A percentile compares a stretch with the other conserved stretches of the same genome.
Evolutionary conservation across 2,797 vertebrate genomes (phyloP).

Genomic region (Anas bernieri): DNA sequence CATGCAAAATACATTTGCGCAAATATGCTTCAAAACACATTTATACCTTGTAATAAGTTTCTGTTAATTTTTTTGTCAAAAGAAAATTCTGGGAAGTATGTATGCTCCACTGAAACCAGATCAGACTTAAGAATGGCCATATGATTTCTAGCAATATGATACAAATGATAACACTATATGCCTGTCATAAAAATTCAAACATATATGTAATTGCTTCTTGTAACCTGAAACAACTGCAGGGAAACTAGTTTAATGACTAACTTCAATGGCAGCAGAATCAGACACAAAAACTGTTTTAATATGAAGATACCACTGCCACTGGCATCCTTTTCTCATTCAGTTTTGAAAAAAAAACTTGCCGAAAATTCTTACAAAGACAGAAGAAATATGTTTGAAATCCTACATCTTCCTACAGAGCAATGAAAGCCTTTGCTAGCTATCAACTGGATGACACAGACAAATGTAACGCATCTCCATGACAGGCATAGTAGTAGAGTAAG

Average conservation of each 20-base stretch:
- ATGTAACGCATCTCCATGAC: not conserved
- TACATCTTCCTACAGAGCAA: not conserved
- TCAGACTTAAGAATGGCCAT: not conserved
- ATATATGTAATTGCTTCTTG: not conserved
- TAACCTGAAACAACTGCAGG: not conserved
- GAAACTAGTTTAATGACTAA: not conserved
- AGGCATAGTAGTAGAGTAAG: not conserved
- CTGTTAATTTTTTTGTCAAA: not conserved
- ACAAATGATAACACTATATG: not conserved
- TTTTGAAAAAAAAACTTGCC: not conserved
- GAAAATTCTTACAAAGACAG: not conserved
- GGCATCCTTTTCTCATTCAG: not conserved
- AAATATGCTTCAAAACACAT: not conserved
- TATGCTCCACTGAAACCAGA: not conserved
- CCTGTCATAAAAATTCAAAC: not conserved
- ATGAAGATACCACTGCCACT: not conserved
- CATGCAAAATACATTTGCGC: not conserved
- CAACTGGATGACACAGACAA: not conserved
- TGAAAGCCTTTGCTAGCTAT: not conserved
- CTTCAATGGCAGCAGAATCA: not conserved
- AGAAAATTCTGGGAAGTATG: not conserved
- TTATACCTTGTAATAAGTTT: not conserved
- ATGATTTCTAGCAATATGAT: not conserved
- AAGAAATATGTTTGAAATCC: not conserved
- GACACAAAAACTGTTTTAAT: not conserved